These are phyloP conservation scores for Drosophila paranaensis DNA, from an alignment of 2,888 invertebrate species.

Conservation along the genomic window DNA sequence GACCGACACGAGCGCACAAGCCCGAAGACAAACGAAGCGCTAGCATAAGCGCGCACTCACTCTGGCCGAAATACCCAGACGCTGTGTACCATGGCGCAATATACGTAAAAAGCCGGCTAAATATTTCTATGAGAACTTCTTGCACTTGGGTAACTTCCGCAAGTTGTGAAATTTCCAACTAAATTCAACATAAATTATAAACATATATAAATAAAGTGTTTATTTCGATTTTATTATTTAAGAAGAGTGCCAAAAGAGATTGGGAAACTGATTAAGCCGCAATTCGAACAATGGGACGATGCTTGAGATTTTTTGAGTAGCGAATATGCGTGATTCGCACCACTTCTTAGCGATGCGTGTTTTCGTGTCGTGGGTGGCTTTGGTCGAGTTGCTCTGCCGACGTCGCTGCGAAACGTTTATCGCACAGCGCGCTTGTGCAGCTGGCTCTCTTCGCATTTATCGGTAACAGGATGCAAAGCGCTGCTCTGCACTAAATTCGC, in stretches of 20 bases:
- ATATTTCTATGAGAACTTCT: slow-evolving; percentile 8
- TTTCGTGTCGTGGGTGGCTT: slow-evolving; percentile 44
- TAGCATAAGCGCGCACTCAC: slow-evolving; percentile 23
- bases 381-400: slow-evolving; percentile 9
- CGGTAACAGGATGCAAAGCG: slow-evolving; percentile 62
- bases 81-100: slow-evolving; percentile 43
- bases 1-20: slow-evolving; percentile 16
- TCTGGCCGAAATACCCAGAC: slow-evolving; percentile 8
- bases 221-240: too few relatives aligned
- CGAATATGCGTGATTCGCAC: neutral
- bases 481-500: slow-evolving; percentile 51
- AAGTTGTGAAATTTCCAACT: neutral
- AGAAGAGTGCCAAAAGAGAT: neutral
- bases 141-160: neutral
- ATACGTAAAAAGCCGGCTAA: slow-evolving; percentile 17
- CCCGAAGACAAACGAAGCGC: slow-evolving; percentile 30
- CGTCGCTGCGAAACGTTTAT: slow-evolving; percentile 47
- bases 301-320: neutral
- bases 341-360: slow-evolving; percentile 14
- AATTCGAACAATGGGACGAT: neutral
- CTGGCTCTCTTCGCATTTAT: slow-evolving; percentile 45
- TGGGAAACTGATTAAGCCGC: too few relatives aligned
- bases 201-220: neutral
- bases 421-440: slow-evolving; percentile 61
- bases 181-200: neutral